A percentile compares a stretch with the other conserved stretches of the same genome.
These are phyloP conservation scores for Scolopax bukidnonensis DNA, from an alignment of 2,797 vertebrate species.

Conservation along the genomic window DNA sequence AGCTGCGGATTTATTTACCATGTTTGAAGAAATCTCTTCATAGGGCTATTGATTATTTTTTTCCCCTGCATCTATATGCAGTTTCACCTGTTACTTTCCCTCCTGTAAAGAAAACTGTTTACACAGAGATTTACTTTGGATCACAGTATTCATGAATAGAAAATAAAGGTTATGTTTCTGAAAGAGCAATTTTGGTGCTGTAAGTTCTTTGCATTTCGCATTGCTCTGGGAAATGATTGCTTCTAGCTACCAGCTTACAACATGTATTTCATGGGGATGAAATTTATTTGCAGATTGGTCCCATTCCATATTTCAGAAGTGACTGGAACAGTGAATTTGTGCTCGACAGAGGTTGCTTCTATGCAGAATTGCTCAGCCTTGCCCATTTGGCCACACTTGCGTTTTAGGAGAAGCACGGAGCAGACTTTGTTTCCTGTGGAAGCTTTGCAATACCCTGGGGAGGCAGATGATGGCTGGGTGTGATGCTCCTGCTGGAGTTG, in stretches of 20 bases:
- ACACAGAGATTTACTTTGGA: conserved; percentile 30
- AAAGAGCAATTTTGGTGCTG: not conserved
- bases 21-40: conserved; percentile 19
- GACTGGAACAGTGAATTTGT: not conserved
- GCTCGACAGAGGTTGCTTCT: not conserved
- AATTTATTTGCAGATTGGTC: not conserved
- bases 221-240: not conserved
- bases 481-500: conserved; percentile 72
- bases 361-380: not conserved
- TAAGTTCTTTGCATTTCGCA: not conserved
- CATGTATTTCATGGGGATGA: not conserved
- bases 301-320: not conserved
- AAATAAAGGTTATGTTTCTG: conserved; percentile 33
- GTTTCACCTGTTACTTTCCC: conserved; percentile 29
- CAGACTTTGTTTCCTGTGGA: conserved; percentile 77
- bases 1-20: conserved; percentile 31
- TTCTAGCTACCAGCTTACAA: not conserved
- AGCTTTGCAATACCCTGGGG: conserved; percentile 76
- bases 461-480: conserved; percentile 76
- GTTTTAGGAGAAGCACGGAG: conserved; percentile 76
- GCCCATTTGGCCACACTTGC: not conserved
- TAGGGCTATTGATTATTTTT: conserved; percentile 7
- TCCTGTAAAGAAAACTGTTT: conserved; percentile 30
- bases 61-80: not conserved
- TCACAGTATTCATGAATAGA: conserved; percentile 22